Evolutionary conservation across 2,113 vertebrate genomes (phyloP).

Genomic region (Plectropomus leopardus): DNA sequence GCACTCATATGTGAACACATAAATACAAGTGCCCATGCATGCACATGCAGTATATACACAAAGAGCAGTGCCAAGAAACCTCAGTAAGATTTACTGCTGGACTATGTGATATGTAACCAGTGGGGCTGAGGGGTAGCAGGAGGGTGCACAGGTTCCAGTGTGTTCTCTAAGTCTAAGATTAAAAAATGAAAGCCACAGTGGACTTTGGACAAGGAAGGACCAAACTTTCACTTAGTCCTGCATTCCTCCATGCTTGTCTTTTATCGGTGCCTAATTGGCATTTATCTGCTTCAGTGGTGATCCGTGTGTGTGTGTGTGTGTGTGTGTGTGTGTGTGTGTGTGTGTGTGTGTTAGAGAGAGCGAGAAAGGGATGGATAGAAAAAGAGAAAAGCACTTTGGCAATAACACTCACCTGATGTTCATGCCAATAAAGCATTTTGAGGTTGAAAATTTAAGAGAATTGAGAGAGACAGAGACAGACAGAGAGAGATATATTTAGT

Average conservation of each 20-base stretch:
- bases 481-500: no score
- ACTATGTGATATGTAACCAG: constrained; percentile 8
- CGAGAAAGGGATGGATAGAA: no score
- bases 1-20: not conserved
- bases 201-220: constrained; percentile 29
- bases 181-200: constrained; percentile 30
- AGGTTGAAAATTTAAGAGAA: no score
- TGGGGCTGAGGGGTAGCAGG: not conserved
- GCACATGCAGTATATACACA: not conserved
- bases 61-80: constrained; percentile 16
- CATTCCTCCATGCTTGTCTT: constrained; percentile 56
- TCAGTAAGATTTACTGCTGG: constrained; percentile 38
- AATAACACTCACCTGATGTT: no score
- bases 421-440: no score
- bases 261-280: constrained; percentile 57
- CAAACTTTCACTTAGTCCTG: constrained; percentile 33
- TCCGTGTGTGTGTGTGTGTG: not conserved
- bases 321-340: not conserved
- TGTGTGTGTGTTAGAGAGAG: not conserved
- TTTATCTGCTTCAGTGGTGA: constrained; percentile 41
- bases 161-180: constrained; percentile 5
- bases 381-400: no score
- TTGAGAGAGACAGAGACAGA: not conserved
- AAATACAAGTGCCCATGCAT: not conserved
- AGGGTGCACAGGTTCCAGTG: not conserved